A percentile compares a stretch with the other conserved stretches of the same genome.
Conservation (phyloP, 2,888 invertebrate species). For the Portevinia maculata region DNA sequence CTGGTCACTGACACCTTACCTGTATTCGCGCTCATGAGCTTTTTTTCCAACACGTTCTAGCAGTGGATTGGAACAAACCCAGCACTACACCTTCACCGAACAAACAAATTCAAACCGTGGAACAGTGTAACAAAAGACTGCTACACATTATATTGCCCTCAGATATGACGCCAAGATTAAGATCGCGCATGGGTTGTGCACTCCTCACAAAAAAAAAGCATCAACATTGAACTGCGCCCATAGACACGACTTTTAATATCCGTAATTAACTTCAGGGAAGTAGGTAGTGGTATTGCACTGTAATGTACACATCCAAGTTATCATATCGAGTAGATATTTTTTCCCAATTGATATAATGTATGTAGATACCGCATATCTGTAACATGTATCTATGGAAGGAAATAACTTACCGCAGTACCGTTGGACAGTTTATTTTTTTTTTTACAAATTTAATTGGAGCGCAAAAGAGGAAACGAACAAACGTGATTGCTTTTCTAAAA, state of each 20-base stretch:
- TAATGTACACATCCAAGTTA: conserved; percentile 41
- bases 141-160: conserved; percentile 67
- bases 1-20: conserved; percentile 12
- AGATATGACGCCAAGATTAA: conserved; percentile 64
- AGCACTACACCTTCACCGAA: conserved; percentile 35
- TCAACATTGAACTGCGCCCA: conserved; percentile 59
- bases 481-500: conserved; percentile 56
- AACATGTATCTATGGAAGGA: conserved; percentile 47
- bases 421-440: conserved; percentile 34
- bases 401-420: conserved; percentile 28
- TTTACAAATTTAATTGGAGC: conserved; percentile 63
- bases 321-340: conserved; percentile 59
- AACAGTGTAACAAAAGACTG: conserved; percentile 8
- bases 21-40: not conserved
- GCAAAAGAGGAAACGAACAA: conserved; percentile 55
- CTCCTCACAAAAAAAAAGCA: not conserved
- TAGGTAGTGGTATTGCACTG: conserved; percentile 8
- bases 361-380: conserved; percentile 56
- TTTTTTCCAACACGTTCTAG: no score
- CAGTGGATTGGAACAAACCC: no score
- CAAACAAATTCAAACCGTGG: not conserved
- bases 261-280: conserved; percentile 68
- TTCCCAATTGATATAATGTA: conserved; percentile 31
- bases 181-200: conserved; percentile 33
- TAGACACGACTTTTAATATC: conserved; percentile 70